phyloP scores from a whole-genome alignment of 2,797 vertebrate genomes.

The Clarias pachynema region DNA sequence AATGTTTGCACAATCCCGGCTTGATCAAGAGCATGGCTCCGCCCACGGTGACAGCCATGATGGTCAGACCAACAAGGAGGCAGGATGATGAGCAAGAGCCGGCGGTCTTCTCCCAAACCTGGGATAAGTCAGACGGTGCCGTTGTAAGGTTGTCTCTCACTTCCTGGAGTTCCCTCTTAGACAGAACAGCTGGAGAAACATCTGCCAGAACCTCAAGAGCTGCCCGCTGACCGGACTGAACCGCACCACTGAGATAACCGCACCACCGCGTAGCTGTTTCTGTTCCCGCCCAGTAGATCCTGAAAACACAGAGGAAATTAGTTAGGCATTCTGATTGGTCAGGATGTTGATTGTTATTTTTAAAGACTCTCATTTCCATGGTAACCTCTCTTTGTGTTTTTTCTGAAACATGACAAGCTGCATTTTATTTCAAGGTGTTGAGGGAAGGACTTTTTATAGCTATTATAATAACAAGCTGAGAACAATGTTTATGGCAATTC shows the following conservation, averaged over 20 bases:
- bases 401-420: not conserved
- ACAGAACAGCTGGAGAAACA: conserved; percentile 63
- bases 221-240: conserved; percentile 73
- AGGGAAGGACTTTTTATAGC: not conserved
- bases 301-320: conserved; percentile 45
- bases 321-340: not conserved
- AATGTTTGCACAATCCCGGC: conserved; percentile 28
- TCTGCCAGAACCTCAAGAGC: conserved; percentile 73
- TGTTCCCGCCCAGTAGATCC: conserved; percentile 77
- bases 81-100: not conserved
- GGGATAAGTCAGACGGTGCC: not conserved
- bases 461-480: not conserved
- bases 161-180: conserved; percentile 61
- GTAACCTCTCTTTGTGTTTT: not conserved
- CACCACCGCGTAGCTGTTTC: conserved; percentile 78
- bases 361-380: not conserved
- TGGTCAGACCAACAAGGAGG: conserved; percentile 39
- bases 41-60: conserved; percentile 51
- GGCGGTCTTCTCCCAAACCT: conserved; percentile 5
- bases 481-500: not conserved
- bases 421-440: not conserved
- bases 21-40: conserved; percentile 57
- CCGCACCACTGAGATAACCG: conserved; percentile 75
- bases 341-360: no score
- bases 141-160: conserved; percentile 18